These are phyloP conservation scores for Diarsia brunnea DNA, from an alignment of 2,888 invertebrate genomes.

Conservation along the genomic window DNA sequence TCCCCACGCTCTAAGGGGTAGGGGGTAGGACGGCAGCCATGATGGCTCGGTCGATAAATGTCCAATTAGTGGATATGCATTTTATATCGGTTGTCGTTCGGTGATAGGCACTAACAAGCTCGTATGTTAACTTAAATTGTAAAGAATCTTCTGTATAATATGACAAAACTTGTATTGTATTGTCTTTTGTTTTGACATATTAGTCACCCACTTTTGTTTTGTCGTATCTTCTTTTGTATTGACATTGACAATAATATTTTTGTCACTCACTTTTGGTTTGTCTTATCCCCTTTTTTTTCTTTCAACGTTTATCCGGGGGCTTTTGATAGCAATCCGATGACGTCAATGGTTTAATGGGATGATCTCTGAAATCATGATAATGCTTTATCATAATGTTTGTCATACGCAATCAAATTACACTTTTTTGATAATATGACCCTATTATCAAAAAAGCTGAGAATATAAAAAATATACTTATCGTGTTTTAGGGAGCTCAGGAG, in stretches of 20 bases:
- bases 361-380: not conserved
- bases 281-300: not conserved
- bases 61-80: constrained; percentile 28
- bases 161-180: not conserved
- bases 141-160: too few species aligned
- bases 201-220: not conserved
- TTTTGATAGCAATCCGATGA: constrained; percentile 7
- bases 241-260: not conserved
- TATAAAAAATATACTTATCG: not conserved
- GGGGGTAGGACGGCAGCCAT: constrained; percentile 6
- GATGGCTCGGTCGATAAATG: constrained; percentile 30
- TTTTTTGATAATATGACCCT: not conserved
- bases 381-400: not conserved
- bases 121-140: not conserved
- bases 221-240: not conserved
- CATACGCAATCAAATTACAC: not conserved
- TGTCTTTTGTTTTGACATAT: not conserved
- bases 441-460: too few species aligned
- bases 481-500: not conserved
- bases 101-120: not conserved
- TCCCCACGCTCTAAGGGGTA: constrained; percentile 7
- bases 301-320: not conserved
- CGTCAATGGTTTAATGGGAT: constrained; percentile 23
- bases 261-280: not conserved
- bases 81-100: constrained; percentile 5